A percentile compares a stretch with the other conserved stretches of the same genome.
Evolutionary conservation across 2,113 vertebrate species (phyloP).

Genomic region (Euleptes europaea): DNA sequence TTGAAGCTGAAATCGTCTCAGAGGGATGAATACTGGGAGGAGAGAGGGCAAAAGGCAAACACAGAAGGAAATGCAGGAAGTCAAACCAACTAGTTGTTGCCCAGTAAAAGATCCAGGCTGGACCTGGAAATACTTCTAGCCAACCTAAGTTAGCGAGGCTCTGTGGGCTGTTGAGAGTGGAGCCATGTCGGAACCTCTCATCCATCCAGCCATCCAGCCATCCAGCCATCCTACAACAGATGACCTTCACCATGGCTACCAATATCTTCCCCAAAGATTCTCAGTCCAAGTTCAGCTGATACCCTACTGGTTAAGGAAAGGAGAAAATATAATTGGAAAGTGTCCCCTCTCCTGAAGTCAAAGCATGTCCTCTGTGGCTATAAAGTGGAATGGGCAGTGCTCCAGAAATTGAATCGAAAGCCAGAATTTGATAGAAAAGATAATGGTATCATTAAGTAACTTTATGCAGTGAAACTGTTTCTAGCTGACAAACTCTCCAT

Average conservation of each 20-base stretch:
- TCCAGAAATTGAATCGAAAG: slow-evolving; percentile 12
- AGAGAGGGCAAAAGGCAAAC: neutral
- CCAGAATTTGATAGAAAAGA: neutral
- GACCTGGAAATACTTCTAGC: neutral
- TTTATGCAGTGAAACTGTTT: neutral
- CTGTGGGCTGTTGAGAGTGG: neutral
- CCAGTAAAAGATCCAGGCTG: neutral
- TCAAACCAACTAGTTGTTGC: neutral
- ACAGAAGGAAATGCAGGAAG: neutral
- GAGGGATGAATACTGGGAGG: neutral
- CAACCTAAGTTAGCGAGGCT: neutral
- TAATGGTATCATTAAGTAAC: slow-evolving; percentile 13
- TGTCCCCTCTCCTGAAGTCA: slow-evolving; percentile 25
- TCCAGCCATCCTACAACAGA: neutral
- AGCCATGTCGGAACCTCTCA: neutral
- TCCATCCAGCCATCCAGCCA: neutral
- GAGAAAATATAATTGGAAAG: slow-evolving; percentile 26
- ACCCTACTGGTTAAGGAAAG: slow-evolving; percentile 26
- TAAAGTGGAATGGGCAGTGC: slow-evolving; percentile 16
- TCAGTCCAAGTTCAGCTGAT: neutral
- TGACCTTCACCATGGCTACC: neutral
- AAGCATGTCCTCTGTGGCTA: slow-evolving; percentile 16
- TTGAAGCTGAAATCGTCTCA: neutral
- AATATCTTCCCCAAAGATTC: neutral
- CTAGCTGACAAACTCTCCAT: slow-evolving; percentile 22